Evolutionary conservation across 2,797 vertebrate species (phyloP).

Genomic region (Danio aesculapii): DNA sequence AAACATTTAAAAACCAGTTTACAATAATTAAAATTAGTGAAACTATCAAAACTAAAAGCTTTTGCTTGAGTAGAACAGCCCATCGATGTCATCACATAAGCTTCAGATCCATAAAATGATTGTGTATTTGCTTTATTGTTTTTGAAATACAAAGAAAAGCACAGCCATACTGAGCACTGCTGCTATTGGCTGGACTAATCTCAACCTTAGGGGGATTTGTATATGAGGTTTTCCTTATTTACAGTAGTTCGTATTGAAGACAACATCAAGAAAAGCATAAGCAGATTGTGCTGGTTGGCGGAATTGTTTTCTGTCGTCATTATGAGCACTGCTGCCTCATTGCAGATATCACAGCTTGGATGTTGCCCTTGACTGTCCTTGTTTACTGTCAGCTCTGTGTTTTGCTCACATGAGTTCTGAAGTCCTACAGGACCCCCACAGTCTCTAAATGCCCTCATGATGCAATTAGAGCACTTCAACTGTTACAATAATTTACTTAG

Average conservation of each 20-base stretch:
- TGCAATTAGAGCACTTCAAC: slow-evolving; percentile 55
- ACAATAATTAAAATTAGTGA: no score
- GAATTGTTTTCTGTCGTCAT: slow-evolving; percentile 40
- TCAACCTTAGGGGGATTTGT: slow-evolving; percentile 10
- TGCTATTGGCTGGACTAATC: neutral
- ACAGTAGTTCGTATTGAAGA: neutral
- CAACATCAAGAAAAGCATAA: slow-evolving; percentile 30
- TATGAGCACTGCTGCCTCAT: slow-evolving; percentile 25
- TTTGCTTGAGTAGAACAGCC: no score
- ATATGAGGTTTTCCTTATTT: neutral
- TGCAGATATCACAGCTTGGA: slow-evolving; percentile 52
- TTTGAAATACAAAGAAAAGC: neutral
- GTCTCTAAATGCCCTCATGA: slow-evolving; percentile 37
- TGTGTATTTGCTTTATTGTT: neutral
- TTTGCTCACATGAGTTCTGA: slow-evolving; percentile 40
- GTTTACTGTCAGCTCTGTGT: slow-evolving; percentile 57
- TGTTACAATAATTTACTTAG: slow-evolving; percentile 57
- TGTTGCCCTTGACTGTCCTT: slow-evolving; percentile 58
- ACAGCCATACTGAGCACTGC: no score
- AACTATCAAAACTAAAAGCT: no score
- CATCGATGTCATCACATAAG: no score
- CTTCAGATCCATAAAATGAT: no score
- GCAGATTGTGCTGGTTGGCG: neutral
- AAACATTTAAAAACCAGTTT: no score
- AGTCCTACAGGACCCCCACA: slow-evolving; percentile 31